Percentiles rank a stretch among this genome's conserved stretches.
Conservation (phyloP, 2,888 invertebrate species). For the Tribolium freemani region DNA sequence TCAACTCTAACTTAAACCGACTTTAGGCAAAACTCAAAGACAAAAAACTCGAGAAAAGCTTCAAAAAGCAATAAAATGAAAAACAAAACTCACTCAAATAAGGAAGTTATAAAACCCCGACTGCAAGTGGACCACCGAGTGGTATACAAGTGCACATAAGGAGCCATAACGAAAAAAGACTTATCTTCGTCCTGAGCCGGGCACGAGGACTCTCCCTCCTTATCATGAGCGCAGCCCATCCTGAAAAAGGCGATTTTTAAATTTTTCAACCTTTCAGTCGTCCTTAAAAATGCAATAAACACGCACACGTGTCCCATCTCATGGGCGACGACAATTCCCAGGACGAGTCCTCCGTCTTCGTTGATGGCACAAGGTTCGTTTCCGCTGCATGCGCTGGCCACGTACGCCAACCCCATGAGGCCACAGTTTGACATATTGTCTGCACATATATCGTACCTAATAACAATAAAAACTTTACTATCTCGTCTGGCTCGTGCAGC, state of each 20-base stretch:
- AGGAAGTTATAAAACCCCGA: constrained; percentile 70
- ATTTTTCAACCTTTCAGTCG: not conserved
- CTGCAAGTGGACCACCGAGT: constrained; percentile 74
- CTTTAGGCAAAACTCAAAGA: not conserved
- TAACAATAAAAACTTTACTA: constrained; percentile 46
- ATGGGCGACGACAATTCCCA: constrained; percentile 77
- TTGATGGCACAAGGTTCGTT: constrained; percentile 76
- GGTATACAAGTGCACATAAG: constrained; percentile 70
- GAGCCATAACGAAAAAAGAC: constrained; percentile 74
- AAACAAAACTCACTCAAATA: constrained; percentile 71
- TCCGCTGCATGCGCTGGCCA: constrained; percentile 76
- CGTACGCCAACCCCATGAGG: constrained; percentile 78
- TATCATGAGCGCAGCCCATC: constrained; percentile 68
- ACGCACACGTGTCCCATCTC: constrained; percentile 80
- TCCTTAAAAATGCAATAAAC: not conserved
- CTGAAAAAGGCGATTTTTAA: constrained; percentile 53
- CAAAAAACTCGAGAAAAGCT: not conserved
- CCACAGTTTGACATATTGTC: constrained; percentile 69
- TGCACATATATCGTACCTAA: constrained; percentile 72
- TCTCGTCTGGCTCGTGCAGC: not conserved
- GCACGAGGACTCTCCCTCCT: constrained; percentile 65
- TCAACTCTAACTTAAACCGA: too few relatives aligned
- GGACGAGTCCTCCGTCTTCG: constrained; percentile 76
- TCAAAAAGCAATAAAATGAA: constrained; percentile 21
- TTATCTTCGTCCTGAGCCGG: constrained; percentile 66